Percentiles rank a stretch among this genome's conserved stretches.
Evolutionary conservation across 2,888 invertebrate genomes (phyloP).

Genomic region (Pocota personata): DNA sequence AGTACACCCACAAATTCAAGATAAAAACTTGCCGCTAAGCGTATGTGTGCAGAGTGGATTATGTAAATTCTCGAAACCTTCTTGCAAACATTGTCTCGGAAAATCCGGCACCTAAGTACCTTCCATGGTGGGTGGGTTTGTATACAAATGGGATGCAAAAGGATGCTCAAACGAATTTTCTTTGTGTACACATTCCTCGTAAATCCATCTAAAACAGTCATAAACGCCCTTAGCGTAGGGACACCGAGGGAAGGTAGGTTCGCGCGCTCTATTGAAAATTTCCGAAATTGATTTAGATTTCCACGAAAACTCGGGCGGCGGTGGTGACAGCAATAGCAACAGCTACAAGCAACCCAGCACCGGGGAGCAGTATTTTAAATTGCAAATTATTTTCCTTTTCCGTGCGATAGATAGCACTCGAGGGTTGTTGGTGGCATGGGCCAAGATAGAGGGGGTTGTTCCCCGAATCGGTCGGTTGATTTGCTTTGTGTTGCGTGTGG

Average conservation of each 20-base stretch:
- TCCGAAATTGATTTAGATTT: conserved; percentile 36
- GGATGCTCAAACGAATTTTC: not conserved
- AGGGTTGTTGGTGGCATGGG: not conserved
- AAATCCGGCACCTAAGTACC: not conserved
- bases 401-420: conserved; percentile 1
- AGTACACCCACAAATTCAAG: not conserved
- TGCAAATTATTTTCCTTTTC: not conserved
- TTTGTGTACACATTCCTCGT: not conserved
- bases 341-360: not conserved
- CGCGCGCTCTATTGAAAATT: conserved; percentile 13
- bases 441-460: not conserved
- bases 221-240: not conserved
- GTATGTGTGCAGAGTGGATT: not conserved
- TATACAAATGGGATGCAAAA: not conserved
- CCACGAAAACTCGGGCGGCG: conserved; percentile 8
- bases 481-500: not conserved
- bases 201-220: not conserved
- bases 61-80: not conserved
- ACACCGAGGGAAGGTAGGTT: not conserved
- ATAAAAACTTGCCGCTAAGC: not conserved
- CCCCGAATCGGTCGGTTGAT: not conserved
- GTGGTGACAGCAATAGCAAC: not conserved
- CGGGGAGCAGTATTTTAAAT: not conserved
- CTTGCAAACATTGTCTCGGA: not conserved
- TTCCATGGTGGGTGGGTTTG: not conserved